Conservation (phyloP, 2,113 vertebrate species). For the Equus przewalskii region DNA sequence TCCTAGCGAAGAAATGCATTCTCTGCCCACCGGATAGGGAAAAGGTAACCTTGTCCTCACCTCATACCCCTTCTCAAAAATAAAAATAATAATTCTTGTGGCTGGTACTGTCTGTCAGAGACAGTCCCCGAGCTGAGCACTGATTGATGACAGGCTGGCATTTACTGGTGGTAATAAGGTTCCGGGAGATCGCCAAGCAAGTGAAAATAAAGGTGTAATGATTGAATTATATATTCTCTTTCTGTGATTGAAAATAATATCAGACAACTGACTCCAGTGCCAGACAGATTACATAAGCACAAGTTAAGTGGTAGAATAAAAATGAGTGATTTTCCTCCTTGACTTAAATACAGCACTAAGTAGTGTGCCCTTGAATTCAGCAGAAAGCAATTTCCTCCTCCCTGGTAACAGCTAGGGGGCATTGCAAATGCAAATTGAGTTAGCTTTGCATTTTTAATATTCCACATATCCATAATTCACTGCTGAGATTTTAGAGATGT, state of each 20-base stretch:
- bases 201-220: slow-evolving; percentile 89
- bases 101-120: neutral
- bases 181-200: slow-evolving; percentile 75
- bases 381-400: slow-evolving; percentile 90
- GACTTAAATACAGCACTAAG: slow-evolving; percentile 90
- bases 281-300: slow-evolving; percentile 90
- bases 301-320: slow-evolving; percentile 91
- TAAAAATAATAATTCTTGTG: slow-evolving; percentile 72
- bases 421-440: slow-evolving; percentile 90
- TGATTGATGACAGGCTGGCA: slow-evolving; percentile 78
- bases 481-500: slow-evolving; percentile 86
- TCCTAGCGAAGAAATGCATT: neutral
- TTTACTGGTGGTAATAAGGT: slow-evolving; percentile 83
- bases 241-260: slow-evolving; percentile 88
- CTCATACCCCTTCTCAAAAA: slow-evolving; percentile 32
- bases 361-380: slow-evolving; percentile 90
- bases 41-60: slow-evolving; percentile 66
- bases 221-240: slow-evolving; percentile 88
- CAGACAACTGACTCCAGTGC: slow-evolving; percentile 88
- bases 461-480: slow-evolving; percentile 90
- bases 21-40: neutral
- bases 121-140: neutral
- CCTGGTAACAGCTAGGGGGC: slow-evolving; percentile 89
- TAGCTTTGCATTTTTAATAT: slow-evolving; percentile 92
- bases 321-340: slow-evolving; percentile 91